phyloP scores from a whole-genome alignment of 1,140 invertebrate genomes.

The Goniozus legneri region DNA sequence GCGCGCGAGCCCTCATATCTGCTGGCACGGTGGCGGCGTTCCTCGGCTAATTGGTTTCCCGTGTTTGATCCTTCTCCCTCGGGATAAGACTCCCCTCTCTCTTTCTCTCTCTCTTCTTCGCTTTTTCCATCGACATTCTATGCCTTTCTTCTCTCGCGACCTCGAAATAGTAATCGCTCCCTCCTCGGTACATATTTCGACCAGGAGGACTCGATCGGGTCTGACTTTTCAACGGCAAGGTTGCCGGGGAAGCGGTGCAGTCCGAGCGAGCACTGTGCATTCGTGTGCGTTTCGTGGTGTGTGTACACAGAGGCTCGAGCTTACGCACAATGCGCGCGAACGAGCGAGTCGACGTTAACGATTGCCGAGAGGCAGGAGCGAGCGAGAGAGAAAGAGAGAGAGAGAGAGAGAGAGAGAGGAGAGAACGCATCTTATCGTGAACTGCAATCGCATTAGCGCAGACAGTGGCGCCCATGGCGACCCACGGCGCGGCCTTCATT shows the following conservation, averaged over 20 bases:
- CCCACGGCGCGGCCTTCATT: constrained; percentile 38
- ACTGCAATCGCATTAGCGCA: constrained; percentile 50
- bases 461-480: constrained; percentile 42
- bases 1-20: constrained; percentile 50
- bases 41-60: constrained; percentile 53
- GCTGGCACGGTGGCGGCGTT: constrained; percentile 38
- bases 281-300: constrained; percentile 7
- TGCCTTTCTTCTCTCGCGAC: constrained; percentile 9
- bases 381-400: too few relatives aligned
- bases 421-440: constrained; percentile 46
- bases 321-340: constrained; percentile 17
- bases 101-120: background rate
- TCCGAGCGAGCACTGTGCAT: constrained; percentile 4
- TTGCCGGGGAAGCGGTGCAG: constrained; percentile 6
- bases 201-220: too few relatives aligned
- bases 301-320: constrained; percentile 4
- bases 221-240: too few relatives aligned
- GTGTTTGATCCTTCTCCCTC: constrained; percentile 44
- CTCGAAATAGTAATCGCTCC: too few relatives aligned
- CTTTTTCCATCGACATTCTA: constrained; percentile 1
- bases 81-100: constrained; percentile 37
- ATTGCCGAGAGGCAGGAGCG: constrained; percentile 43
- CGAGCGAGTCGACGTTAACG: constrained; percentile 40
- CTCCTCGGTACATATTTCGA: too few relatives aligned
- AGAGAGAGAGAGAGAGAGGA: too few relatives aligned